Evolutionary conservation across 2,113 vertebrate genomes (phyloP), one percentile per base, ranked within the genome.

Genomic region (Lycaon pictus): DNA sequence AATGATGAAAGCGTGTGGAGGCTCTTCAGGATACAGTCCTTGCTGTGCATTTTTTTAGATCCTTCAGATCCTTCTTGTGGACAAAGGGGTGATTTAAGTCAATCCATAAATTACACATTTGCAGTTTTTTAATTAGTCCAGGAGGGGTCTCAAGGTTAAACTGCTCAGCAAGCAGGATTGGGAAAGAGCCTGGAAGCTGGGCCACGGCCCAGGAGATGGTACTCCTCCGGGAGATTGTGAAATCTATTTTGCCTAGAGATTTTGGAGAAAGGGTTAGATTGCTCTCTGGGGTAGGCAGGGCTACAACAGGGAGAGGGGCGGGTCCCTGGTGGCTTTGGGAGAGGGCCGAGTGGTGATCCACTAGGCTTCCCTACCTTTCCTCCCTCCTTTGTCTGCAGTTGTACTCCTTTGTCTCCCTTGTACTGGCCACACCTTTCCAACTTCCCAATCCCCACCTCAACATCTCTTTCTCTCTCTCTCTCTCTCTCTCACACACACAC

Each of bases 141-240:
- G 83, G 32, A 83, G 22, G 58, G 72, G 65, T 51, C 76, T 65
- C 1, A 9, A 90, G 84, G 81, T 95, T 86, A 95, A 91, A 96
- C 48, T 83, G 69, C 88, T 97, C 91, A 58, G 58, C 71, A 65
- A 65, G 48, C 53, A 65, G 37, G 37, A 86, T 84, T 92, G 67
- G 67, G 97, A 97, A 98, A 97, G 72, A 0, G 0, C 95, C 84
- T 79, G 60, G 37, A 93, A 84, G 63, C 87, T 71, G 82, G 67
- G 51, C 67, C 43, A 35, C 35, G 32, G 80, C 79, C 72, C 96
- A 82, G 27, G 20, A 80, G 58, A 92, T 60, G 20, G 48, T 51
- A 20, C 12, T 93, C 60, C 72, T 77, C 80, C 4, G 1, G 63
- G 62, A 95, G 58, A 3, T 71, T 96, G 35, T 86, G 97, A 96